Conservation (phyloP, 2,797 vertebrate genomes). For the Sarcoramphus papa region DNA sequence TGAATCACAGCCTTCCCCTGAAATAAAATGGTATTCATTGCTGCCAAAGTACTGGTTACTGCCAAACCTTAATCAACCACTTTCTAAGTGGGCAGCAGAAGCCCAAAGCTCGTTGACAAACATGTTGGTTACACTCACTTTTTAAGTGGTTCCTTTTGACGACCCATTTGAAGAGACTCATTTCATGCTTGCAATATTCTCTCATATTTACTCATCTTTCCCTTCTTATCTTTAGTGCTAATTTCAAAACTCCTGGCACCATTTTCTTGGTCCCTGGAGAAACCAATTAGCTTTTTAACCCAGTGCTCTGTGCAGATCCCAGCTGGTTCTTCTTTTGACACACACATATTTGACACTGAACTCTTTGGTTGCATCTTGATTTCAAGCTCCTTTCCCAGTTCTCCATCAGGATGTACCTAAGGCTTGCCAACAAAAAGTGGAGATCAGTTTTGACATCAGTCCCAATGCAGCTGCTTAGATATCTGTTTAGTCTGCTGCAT, state of each 20-base stretch:
- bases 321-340: not conserved
- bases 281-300: conserved; percentile 57
- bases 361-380: not conserved
- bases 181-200: not conserved
- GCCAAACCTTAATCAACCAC: not conserved
- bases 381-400: not conserved
- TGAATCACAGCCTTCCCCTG: not conserved
- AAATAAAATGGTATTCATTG: not conserved
- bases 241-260: not conserved
- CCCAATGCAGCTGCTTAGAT: not conserved
- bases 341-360: not conserved
- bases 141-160: not conserved
- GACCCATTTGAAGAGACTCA: not conserved
- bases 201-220: not conserved
- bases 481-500: not conserved
- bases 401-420: not conserved
- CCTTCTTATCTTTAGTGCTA: not conserved
- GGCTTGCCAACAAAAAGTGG: not conserved
- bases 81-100: not conserved
- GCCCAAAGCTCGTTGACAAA: not conserved
- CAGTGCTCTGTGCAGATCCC: conserved; percentile 25
- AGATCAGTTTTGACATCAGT: not conserved
- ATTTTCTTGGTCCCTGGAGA: conserved; percentile 33
- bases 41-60: not conserved
- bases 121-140: not conserved